Base-by-base conservation (phyloP, 2,113 vertebrate species). In the Xenotilapia flavipinnis region DNA sequence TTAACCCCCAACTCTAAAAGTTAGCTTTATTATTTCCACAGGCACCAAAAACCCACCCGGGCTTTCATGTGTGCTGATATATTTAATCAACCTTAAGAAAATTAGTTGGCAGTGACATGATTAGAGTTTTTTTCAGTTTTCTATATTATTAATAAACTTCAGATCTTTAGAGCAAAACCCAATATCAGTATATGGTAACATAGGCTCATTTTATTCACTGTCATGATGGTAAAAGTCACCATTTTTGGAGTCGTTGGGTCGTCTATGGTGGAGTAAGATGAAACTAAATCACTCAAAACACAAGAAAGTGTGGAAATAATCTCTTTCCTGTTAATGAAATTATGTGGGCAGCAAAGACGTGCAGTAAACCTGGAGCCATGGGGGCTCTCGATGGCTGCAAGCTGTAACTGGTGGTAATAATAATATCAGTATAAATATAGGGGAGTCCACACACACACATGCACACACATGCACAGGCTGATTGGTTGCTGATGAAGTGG, bases 401-500 rank as follows among this genome's bases (percentile, higher is more conserved):
- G 42, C 38, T 73, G 65, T 23, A 73, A 73, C 65, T 73, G 65
- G 38, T 73, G 65, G 38, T 73, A 73, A 73, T 73, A 73, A 73
- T 73, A 73, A 73, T 73, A 73, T 75, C 70, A 77, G 79, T 56
- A 26, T 42, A 80, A 56, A 40, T 40, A 75, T 19, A 47, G 14
- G 45, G 75, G 31, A 53, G 51, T 51, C 58, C 31, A 19, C 58
- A 60, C n/a, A 47, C 15, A 49, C 42, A 79, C 73, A 23, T 6
- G 19, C 19, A 19, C 40, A 15, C 5, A 10, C 9, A 77, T 33
- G 7, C 28, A 54, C 75, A 54, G 47, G 45, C 90, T 79, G 83
- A 92, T 92, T 90, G 88, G 88, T 81, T 92, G 90, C 92, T 93
- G 91, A 95, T 94, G 87, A 90, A 91, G 89, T 92, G 89, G 49